phyloP scores from a whole-genome alignment of 2,113 vertebrate species.

The Varanus salvator region DNA sequence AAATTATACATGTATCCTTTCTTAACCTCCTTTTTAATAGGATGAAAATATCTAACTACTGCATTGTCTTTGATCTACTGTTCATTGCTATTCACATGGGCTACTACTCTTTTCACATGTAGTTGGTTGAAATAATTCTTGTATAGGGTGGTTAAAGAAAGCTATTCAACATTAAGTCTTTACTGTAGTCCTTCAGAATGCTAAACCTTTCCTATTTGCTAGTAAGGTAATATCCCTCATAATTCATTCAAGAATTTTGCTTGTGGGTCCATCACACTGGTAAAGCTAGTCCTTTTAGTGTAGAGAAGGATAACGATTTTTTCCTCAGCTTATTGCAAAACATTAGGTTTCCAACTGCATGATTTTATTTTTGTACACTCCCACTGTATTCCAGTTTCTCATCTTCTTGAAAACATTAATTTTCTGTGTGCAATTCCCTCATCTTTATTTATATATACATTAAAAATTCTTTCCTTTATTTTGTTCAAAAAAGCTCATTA shows the following conservation, averaged over 20 bases:
- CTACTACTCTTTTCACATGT: background rate
- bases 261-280: background rate
- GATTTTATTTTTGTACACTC: background rate
- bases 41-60: background rate
- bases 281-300: background rate
- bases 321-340: background rate
- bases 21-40: background rate
- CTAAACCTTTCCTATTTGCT: background rate
- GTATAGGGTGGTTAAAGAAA: background rate
- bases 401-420: background rate
- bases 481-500: background rate
- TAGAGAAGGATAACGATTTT: background rate
- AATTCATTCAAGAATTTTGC: background rate
- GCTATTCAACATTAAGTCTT: background rate
- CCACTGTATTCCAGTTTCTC: background rate
- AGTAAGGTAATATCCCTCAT: background rate
- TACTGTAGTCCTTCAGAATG: background rate
- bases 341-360: background rate
- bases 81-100: background rate
- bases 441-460: background rate
- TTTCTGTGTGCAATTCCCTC: background rate
- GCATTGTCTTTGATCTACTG: background rate
- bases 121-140: background rate
- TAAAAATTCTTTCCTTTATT: background rate
- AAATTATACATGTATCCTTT: background rate